Evolutionary conservation across 2,113 vertebrate genomes (phyloP), one percentile per base, ranked within the genome.

Genomic region (Agelaius tricolor): DNA sequence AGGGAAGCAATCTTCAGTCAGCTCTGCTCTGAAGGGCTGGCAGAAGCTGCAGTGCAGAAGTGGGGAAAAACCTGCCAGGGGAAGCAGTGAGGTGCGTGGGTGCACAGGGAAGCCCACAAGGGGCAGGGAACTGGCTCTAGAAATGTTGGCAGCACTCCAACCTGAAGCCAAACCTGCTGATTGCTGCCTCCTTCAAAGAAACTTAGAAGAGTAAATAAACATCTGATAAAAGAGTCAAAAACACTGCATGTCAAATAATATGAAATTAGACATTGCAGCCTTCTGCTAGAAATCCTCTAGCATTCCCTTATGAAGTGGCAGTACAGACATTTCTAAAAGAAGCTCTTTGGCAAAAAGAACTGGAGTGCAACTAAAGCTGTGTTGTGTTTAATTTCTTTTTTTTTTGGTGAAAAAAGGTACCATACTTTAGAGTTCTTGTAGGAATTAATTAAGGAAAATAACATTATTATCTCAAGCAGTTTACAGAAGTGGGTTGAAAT

Each of bases 61-160:
- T 11, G n/a, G 43, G n/a, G 37, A 43, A 59, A 78, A 84, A 16
- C 1, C 0, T 31, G 41, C 19, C 3, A 1, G 62, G 30, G 22
- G 17, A 89, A 72, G 30, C 1, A 6, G 7, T 6, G 54, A 10
- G 9, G n/a, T 46, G 10, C 49, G 46, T 9, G 5, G 20, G 26
- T 6, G 4, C 24, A 8, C 37, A 39, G 31, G 37, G 19, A 8
- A 39, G 14, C 5, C 1, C 0, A 20, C 2, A 2, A 59, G 46
- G 0, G 3, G 21, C 33, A n/a, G 20, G 15, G 59, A 73, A 27
- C 17, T 13, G 43, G 5, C 43, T 68, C 27, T 24, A 39, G 30
- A 80, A 81, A 19, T 13, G 11, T 8, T 31, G 2, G 33, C 51
- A 55, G 23, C 1, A 0, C 61, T 71, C 11, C 57, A 63, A 15